Base-by-base conservation (phyloP, 2,113 vertebrate genomes). In the Seriola aureovittata region DNA sequence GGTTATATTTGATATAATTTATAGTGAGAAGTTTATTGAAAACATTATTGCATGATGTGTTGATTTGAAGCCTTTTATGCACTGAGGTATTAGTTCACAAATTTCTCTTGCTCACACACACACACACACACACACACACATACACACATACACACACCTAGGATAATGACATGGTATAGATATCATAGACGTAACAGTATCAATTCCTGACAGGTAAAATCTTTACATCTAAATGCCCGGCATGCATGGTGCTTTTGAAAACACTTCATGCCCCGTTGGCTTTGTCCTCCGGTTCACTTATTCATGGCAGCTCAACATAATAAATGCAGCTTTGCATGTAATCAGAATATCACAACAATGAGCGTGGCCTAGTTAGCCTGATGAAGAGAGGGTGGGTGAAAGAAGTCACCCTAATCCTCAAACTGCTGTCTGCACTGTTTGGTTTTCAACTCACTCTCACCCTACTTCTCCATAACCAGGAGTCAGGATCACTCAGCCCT, bases 341-440 rank as follows among this genome's bases (percentile, higher is more conserved):
- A 89, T 91, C 87, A 87, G 82, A 89, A 84, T 85, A 87, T 86
- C 32, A 81, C 85, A 91, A 91, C 88, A 92, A 93, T 90, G 76
- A 88, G 75, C 50, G 36, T 91, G 91, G 82, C 92, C 93, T 87
- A 88, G 72, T 93, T 93, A 81, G 84, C 62, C 65, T 60, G 77
- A 60, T 25, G 55, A 70, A 62, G 78, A 74, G 55, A 60, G 75
- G 78, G 76, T n/a, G 82, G 78, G 52, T 84, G 80, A 82, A 82
- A 82, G 71, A 83, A 80, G 77, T 81, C 87, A 73, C 79, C 75
- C 84, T 90, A 90, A 94, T 93, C 88, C 88, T 64, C 84, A 63
- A 59, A 88, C 82, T 82, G 88, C 72, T 67, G 75, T 78, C 75
- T 77, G 60, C 9, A 2, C 64, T 10, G 4, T 40, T 77, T 25